Base-by-base conservation (phyloP, 2,797 vertebrate species). In the Chiloscyllium punctatum region DNA sequence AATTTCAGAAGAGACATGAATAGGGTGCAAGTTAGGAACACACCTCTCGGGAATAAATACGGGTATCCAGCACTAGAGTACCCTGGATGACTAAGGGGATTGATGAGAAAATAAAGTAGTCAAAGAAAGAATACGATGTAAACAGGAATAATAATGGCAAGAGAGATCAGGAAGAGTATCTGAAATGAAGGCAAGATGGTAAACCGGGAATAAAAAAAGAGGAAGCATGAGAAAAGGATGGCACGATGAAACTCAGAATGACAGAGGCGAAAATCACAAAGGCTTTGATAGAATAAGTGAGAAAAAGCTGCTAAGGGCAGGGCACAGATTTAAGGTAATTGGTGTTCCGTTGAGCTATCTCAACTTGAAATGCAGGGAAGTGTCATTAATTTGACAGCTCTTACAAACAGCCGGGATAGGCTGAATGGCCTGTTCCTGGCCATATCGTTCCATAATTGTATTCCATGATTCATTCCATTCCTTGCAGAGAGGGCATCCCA, bases 341-440 rank as follows among this genome's bases (percentile, higher is more conserved):
- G 11, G 33, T 30, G n/a, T 87, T 69, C 66, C 53, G 86, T 37
- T 87, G 79, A 42, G 79, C 95, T 95, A 79, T 48, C 95, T 96
- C 96, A 96, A n/a, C 33, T 66, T 33, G 13, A 48, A n/a, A 79
- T 15, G 74, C 74, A 79, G 74, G 74, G 0, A n/a, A 79, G n/a
- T n/a, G 72, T 30, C 30, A n/a, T 4, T 37, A 37, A 79, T 16
- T 37, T 15, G 74, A 79, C n/a, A 37, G 74, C 74, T 37, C 2
- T 62, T 62, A 57, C 57, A 7, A 57, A n/a, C 74, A 77, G 74
- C 3, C 8, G 13, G 9, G 6, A n/a, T 77, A 33, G 74, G 74
- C 74, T 4, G 33, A 79, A n/a, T 79, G 74, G 74, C 33, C 74
- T 37, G 6, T 33, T 79, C 16, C 33, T n/a, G 33, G 13, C 23